Conservation (phyloP, 2,113 vertebrate species). For the Phoxinus phoxinus region DNA sequence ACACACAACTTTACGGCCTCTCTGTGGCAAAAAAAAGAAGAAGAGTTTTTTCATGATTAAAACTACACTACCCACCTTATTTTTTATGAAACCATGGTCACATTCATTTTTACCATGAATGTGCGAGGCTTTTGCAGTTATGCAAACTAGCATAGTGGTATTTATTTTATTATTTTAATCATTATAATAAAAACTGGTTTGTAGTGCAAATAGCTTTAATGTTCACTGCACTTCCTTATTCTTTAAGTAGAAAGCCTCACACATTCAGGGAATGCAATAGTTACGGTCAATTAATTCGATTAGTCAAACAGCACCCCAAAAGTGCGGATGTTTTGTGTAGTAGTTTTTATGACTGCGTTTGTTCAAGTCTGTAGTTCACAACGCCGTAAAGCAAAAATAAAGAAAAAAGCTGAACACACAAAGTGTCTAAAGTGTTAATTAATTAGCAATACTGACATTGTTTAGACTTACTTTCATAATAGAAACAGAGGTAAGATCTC, state of each 20-base stretch:
- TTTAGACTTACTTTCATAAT: slow-evolving; percentile 84
- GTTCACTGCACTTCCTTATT: neutral
- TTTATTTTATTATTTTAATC: too few relatives aligned
- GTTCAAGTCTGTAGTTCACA: neutral
- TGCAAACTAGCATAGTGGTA: neutral
- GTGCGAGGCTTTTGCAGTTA: neutral
- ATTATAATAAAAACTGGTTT: too few relatives aligned
- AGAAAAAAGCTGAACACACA: neutral
- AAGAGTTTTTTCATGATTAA: neutral
- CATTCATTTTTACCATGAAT: neutral
- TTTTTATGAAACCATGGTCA: neutral
- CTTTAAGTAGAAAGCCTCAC: neutral
- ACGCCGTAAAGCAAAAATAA: neutral
- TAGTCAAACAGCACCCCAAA: too few relatives aligned
- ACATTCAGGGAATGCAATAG: too few relatives aligned
- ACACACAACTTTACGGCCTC: slow-evolving; percentile 88
- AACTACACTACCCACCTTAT: neutral
- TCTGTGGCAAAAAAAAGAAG: slow-evolving; percentile 69
- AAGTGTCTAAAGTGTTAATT: neutral
- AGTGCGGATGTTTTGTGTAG: too few relatives aligned
- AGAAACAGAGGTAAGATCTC: slow-evolving; percentile 87
- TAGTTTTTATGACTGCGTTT: neutral
- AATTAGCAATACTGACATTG: neutral
- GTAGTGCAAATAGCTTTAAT: neutral
- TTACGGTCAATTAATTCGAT: too few relatives aligned